phyloP scores from a whole-genome alignment of 1,140 invertebrate species.

The Ectropis grisescens region DNA sequence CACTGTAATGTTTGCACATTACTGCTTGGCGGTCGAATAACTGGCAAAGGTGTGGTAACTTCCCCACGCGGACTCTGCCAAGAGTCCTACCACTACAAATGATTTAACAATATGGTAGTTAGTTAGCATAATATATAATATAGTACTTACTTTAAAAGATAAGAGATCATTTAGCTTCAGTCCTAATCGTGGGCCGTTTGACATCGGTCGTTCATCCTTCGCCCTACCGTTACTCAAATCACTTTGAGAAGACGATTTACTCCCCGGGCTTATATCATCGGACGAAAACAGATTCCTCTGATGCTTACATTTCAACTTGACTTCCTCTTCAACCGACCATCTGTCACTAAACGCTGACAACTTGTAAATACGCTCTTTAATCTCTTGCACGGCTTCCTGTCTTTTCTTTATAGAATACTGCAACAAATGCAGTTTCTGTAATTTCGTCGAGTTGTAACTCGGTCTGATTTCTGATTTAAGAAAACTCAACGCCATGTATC shows the following conservation, averaged over 20 bases:
- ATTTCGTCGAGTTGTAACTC: conserved; percentile 82
- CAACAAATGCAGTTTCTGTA: conserved; percentile 68
- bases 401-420: conserved; percentile 65
- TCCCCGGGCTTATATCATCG: conserved; percentile 25
- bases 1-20: too few species aligned
- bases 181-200: conserved; percentile 46
- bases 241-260: conserved; percentile 27
- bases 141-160: conserved; percentile 56
- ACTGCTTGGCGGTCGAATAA: too few species aligned
- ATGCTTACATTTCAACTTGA: conserved; percentile 37
- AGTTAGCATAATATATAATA: too few species aligned
- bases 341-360: conserved; percentile 51
- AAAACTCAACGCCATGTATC: conserved; percentile 58
- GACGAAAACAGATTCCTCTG: conserved; percentile 45
- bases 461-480: conserved; percentile 74
- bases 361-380: conserved; percentile 61
- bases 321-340: conserved; percentile 18
- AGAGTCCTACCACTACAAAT: too few species aligned
- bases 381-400: conserved; percentile 58
- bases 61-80: too few species aligned
- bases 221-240: conserved; percentile 40
- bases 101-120: too few species aligned
- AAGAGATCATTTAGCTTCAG: conserved; percentile 60
- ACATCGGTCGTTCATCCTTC: conserved; percentile 31
- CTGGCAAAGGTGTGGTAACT: too few species aligned